Base-by-base conservation (phyloP, 2,113 vertebrate species). In the Philantomba maxwellii region DNA sequence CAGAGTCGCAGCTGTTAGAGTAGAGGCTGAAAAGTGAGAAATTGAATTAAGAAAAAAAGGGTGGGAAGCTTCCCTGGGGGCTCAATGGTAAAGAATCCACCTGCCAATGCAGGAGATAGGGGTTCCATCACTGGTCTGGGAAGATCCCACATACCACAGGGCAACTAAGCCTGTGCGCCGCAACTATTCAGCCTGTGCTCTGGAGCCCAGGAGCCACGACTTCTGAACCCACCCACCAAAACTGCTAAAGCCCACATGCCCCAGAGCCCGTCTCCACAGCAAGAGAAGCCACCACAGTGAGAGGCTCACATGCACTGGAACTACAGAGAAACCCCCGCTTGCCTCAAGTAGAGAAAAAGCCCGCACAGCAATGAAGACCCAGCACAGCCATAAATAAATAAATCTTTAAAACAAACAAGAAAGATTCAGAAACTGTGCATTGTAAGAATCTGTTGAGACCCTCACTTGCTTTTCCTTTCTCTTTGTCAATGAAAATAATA, bases 401-500 rank as follows among this genome's bases (percentile, higher is more conserved):
- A 26, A 75, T 43, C 36, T 43, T 26, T 26, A 75, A 75, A 75
- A 75, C 6, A 43, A 43, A 26, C 21, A 75, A 60, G 30, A 75
- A 66, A n/a, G 53, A 78, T 36, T 91, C 47, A 36, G 39, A 91
- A 96, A 73, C 7, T 30, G 89, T 87, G 14, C n/a, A 43, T 23
- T n/a, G 7, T 45, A 21, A 26, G 19, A 70, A 94, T 64, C 51
- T 85, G 45, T 23, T 78, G 55, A 91, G 53, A n/a, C 23, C 25
- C 17, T 94, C 49, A 58, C 39, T 94, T 86, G 43, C 13, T 78
- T 89, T 96, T 96, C 28, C 45, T 94, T 89, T 89, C 28, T 73
- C 23, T 84, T 87, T 91, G 94, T 64, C 49, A 30, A 82, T 77
- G 66, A 93, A 90, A 95, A 95, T 82, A 83, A 82, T 96, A 4